Evolutionary conservation across 2,113 vertebrate species (phyloP).

Genomic region (Danionella cerebrum): DNA sequence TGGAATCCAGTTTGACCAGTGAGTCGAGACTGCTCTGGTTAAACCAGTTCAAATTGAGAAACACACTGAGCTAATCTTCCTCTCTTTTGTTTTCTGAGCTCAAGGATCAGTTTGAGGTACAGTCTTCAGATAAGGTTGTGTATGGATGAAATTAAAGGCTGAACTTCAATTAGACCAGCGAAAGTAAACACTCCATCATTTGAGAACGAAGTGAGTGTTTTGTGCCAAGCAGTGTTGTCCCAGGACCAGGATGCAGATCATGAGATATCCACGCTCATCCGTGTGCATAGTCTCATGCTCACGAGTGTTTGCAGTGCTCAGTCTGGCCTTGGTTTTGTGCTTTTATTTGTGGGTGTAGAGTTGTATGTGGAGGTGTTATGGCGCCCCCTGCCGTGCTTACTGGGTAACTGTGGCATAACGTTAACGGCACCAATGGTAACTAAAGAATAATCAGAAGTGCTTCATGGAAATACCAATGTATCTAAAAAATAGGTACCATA

Average conservation of each 20-base stretch:
- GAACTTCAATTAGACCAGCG: background rate
- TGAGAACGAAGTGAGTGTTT: background rate
- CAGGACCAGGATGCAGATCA: slow-evolving; percentile 57
- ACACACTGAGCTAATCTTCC: background rate
- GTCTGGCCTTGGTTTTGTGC: background rate
- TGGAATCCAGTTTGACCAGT: slow-evolving; percentile 44
- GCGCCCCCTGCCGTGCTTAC: too few relatives aligned
- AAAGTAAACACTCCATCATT: background rate
- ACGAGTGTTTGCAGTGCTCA: slow-evolving; percentile 36
- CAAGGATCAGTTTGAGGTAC: background rate
- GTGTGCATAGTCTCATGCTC: slow-evolving; percentile 42
- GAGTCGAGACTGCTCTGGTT: slow-evolving; percentile 5
- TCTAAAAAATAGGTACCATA: too few relatives aligned
- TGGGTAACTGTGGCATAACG: too few relatives aligned
- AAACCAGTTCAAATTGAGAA: slow-evolving; percentile 16
- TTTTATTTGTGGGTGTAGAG: too few relatives aligned
- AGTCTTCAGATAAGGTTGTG: too few relatives aligned
- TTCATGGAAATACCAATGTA: too few relatives aligned
- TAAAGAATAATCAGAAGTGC: too few relatives aligned
- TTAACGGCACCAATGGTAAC: too few relatives aligned
- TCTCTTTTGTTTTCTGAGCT: background rate
- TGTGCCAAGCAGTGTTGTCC: background rate
- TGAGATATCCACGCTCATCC: slow-evolving; percentile 56
- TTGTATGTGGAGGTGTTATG: too few relatives aligned
- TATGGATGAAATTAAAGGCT: background rate